A percentile compares a stretch with the other conserved stretches of the same genome.
These are phyloP conservation scores for Monodelphis domestica DNA, from an alignment of 2,797 vertebrate genomes.

Conservation along the genomic window DNA sequence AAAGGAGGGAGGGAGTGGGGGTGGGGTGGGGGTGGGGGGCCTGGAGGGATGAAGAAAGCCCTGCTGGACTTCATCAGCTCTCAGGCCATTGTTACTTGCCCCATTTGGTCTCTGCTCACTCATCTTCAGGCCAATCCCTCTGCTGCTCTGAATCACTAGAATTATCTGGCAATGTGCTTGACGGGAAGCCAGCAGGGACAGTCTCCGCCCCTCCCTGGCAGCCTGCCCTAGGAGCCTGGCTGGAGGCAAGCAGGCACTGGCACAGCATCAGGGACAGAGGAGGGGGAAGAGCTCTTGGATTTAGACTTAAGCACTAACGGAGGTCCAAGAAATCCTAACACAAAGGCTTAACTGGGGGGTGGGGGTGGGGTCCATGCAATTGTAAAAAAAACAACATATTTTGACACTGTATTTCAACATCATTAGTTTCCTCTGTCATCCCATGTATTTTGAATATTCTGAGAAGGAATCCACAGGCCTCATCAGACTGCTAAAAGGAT, in stretches of 20 bases:
- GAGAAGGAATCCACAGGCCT: neutral
- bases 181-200: neutral
- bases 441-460: neutral
- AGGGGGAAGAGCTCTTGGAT: neutral
- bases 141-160: neutral
- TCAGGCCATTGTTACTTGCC: neutral
- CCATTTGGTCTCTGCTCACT: neutral
- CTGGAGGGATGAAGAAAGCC: constrained; percentile 3
- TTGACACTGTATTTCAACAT: neutral
- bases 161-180: neutral
- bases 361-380: neutral
- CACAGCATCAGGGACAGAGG: neutral
- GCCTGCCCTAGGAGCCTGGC: neutral
- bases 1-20: neutral
- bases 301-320: neutral
- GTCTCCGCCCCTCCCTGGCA: neutral
- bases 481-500: neutral
- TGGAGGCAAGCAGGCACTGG: neutral
- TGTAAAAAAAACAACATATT: neutral
- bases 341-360: neutral
- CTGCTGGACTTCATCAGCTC: neutral
- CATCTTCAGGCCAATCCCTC: neutral
- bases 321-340: neutral
- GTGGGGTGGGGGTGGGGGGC: neutral
- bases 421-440: neutral